Conservation (phyloP, 2,113 vertebrate genomes). For the Malurus melanocephalus region DNA sequence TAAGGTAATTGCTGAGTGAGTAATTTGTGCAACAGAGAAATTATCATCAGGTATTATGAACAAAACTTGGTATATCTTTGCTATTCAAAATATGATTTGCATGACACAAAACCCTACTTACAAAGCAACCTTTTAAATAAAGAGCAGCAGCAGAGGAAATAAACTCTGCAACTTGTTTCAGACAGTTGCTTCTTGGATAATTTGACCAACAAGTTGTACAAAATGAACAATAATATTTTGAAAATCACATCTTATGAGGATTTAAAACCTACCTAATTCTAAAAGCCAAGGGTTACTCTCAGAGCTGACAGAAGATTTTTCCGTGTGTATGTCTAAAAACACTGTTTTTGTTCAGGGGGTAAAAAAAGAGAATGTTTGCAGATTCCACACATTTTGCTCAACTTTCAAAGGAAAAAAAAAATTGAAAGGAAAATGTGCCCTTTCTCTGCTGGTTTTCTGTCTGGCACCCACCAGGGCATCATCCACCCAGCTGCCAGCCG, state of each 20-base stretch:
- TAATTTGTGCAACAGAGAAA: background rate
- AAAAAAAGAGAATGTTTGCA: background rate
- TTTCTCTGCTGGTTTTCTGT: background rate
- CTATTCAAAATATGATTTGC: background rate
- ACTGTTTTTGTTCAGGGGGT: background rate
- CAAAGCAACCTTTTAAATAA: background rate
- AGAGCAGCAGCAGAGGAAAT: background rate
- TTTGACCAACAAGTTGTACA: background rate
- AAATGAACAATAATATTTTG: rapidly evolving
- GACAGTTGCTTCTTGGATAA: background rate
- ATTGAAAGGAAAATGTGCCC: background rate
- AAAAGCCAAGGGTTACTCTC: background rate
- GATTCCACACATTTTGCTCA: background rate
- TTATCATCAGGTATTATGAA: background rate
- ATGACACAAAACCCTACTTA: background rate
- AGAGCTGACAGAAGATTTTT: background rate
- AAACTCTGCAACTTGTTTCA: background rate
- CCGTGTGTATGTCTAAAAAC: rapidly evolving
- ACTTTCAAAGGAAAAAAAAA: background rate
- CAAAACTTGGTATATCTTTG: background rate
- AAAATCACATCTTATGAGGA: background rate
- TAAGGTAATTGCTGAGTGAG: background rate
- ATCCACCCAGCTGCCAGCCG: background rate
- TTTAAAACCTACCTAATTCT: background rate
- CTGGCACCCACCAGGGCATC: background rate